Base-by-base conservation (phyloP, 2,797 vertebrate genomes). In the Octomys mimax region DNA sequence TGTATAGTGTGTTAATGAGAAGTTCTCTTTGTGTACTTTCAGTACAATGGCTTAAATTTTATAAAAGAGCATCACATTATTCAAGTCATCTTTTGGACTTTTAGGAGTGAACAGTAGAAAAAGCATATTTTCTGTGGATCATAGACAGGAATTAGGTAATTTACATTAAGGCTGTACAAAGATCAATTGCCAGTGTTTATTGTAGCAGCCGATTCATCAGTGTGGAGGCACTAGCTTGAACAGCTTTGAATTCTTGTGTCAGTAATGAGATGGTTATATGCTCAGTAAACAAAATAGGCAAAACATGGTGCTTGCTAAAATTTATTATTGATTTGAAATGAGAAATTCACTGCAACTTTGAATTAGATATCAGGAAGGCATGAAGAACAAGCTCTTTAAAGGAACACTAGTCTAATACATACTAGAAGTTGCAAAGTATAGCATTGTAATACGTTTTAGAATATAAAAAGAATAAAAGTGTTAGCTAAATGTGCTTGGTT, bases 31-130 rank as follows among this genome's bases (percentile, higher is more conserved):
- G 96, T 96, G 70, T 97, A 92, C 96, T 98, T 98, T 96, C 83
- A 93, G 88, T 87, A 96, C 92, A 98, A 97, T 92, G 96, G 96
- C 94, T 97, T 97, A 95, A 92, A 96, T 98, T 98, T 97, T 98
- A 80, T 97, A 97, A 98, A 98, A 98, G 96, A 97, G 93, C 97
- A 97, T 95, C 97, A 95, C 90, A 49, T 78, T 85, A 83, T 77
- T 39, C 22, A 31, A 26, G 52, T 87, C 31, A 71, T 87, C 75
- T 85, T 96, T 92, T 83, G 52, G 54, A 22, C 39, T 82, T 98
- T 95, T 73, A 86, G 89, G 64, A 61, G 42, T 75, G 59, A 83
- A 90, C 57, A 62, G 24, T n/a, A 73, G 33, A 87, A 85, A 92
- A 68, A 84, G 28, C 24, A 64, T 79, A 49, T 68, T 89, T 89